Evolutionary conservation across 2,797 vertebrate species (phyloP), one percentile per base, ranked within the genome.

Genomic region (Macropodus opercularis): DNA sequence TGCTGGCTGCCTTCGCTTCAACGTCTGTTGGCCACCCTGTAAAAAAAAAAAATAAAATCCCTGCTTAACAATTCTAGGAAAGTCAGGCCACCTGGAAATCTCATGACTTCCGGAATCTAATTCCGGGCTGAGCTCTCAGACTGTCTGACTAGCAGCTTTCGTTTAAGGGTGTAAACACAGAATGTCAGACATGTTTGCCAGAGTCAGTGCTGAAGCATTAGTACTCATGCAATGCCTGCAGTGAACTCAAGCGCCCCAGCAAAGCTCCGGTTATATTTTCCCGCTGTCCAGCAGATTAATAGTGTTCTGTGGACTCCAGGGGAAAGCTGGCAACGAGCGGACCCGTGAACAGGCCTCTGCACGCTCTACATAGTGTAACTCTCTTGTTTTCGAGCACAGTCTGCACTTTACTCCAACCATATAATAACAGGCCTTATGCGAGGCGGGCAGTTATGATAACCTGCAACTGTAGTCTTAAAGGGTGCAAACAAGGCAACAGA

Each of bases 71-170:
- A 81, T 90, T 87, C 85, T 68, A 83, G 88, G 87, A 89, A 90
- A 90, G 85, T 77, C 82, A 9, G 74, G 80, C 84, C 89, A 90
- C 86, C 87, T 90, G 88, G 79, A 89, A 85, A 89, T 89, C 88
- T 84, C 85, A 86, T 88, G 84, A 90, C 90, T 91, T 91, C 90
- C 90, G 87, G 78, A 72, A 77, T 80, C 80, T 88, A 85, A 86
- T 88, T 90, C 85, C 81, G 77, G 78, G 74, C 73, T 63, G 35
- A 51, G 81, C 76, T 75, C 73, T 87, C 79, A 84, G 85, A 81
- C 88, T 62, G 90, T 85, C 88, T 90, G 87, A 88, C 72, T 79
- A 80, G 81, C 76, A 78, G 86, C 86, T 89, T 86, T 85, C 74
- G 84, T 62, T 65, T 71, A 77, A 69, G 67, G 75, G 72, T 66